Conservation (phyloP, 2,797 vertebrate species). For the Hemitrygon akajei region DNA sequence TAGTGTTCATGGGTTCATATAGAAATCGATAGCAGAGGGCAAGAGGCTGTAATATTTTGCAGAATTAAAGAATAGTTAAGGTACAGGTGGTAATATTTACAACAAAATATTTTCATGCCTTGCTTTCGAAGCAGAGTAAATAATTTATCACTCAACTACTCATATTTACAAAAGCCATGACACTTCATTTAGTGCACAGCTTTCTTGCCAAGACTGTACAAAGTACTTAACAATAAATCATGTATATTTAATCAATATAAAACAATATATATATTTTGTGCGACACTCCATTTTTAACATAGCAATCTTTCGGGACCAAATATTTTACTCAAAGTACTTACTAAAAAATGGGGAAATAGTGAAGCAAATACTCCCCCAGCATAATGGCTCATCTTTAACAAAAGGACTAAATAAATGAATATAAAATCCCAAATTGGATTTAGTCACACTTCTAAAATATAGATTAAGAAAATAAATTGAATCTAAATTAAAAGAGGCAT, state of each 20-base stretch:
- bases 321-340: not conserved
- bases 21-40: no score
- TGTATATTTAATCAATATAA: constrained; percentile 3
- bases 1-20: no score
- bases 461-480: not conserved
- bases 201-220: not conserved
- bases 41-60: not conserved
- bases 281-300: not conserved
- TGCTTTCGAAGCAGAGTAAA: not conserved
- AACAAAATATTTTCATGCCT: constrained; percentile 1
- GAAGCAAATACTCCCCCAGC: not conserved
- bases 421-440: not conserved
- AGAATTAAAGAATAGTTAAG: constrained; percentile 4
- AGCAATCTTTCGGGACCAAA: not conserved
- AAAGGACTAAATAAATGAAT: not conserved
- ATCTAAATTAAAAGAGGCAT: not conserved
- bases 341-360: not conserved
- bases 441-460: not conserved
- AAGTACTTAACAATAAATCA: not conserved
- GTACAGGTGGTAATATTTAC: not conserved
- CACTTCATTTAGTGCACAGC: not conserved
- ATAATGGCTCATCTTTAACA: not conserved
- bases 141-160: not conserved
- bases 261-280: not conserved
- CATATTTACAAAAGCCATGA: not conserved